Conservation (phyloP, 2,113 vertebrate species). For the Myiozetetes cayanensis region DNA sequence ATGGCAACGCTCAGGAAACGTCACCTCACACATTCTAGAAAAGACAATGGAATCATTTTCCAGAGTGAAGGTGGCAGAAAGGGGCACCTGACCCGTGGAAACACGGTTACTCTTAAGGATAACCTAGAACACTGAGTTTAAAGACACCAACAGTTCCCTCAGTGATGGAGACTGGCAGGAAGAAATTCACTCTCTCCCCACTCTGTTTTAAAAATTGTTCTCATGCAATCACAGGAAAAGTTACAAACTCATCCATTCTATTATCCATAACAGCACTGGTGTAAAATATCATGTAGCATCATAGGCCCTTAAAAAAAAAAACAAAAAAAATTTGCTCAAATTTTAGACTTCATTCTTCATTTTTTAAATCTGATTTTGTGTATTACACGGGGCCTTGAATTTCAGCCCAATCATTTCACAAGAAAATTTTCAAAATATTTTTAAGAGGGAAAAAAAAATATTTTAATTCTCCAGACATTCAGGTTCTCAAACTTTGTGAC, state of each 20-base stretch:
- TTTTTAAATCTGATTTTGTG: background rate
- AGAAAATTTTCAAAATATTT: background rate
- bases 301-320: background rate
- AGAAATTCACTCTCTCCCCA: background rate
- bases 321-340: background rate
- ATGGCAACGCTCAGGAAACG: background rate
- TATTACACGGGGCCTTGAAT: background rate
- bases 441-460: background rate
- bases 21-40: background rate
- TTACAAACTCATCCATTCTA: background rate
- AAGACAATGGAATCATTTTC: background rate
- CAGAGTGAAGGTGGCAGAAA: background rate
- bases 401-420: background rate
- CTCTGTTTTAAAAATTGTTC: background rate
- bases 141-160: background rate
- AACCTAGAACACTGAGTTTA: background rate
- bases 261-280: background rate
- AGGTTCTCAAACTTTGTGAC: background rate
- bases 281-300: background rate
- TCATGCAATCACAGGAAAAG: background rate
- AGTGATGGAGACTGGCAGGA: background rate
- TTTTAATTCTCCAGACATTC: background rate
- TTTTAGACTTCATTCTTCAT: background rate
- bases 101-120: background rate
- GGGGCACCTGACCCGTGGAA: background rate